phyloP scores from a whole-genome alignment of 2,113 vertebrate genomes.

The Ascaphus truei region DNA sequence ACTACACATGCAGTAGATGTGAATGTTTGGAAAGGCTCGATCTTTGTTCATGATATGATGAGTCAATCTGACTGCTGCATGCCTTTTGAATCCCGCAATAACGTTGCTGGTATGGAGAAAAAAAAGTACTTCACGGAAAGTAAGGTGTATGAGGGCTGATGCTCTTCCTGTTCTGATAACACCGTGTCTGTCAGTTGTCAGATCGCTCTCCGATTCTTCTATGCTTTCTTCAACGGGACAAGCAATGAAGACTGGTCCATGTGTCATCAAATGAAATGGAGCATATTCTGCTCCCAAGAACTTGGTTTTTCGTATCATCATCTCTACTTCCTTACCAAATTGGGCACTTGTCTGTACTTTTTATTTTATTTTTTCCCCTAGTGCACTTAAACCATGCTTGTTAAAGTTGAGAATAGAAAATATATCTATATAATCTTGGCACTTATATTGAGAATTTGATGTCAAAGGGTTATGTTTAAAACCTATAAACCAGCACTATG shows the following conservation, averaged over 20 bases:
- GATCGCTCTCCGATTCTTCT: background rate
- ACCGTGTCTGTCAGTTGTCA: too few species aligned
- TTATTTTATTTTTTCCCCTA: background rate
- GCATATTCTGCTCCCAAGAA: background rate
- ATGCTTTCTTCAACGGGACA: background rate
- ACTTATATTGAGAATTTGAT: background rate
- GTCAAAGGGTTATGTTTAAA: background rate
- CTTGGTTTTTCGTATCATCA: background rate
- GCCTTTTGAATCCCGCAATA: too few species aligned
- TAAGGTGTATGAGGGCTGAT: too few species aligned
- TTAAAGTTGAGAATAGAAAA: too few species aligned
- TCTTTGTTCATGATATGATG: background rate
- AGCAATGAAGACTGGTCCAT: background rate
- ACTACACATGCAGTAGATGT: background rate
- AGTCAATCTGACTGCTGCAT: too few species aligned
- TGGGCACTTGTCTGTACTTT: background rate
- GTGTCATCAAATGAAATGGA: background rate
- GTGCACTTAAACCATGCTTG: background rate
- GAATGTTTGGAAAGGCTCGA: conserved; percentile 8
- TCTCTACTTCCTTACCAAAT: background rate
- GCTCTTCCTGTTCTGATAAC: too few species aligned
- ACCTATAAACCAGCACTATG: too few species aligned
- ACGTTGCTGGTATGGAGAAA: background rate
- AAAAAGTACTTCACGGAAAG: too few species aligned
- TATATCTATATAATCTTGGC: background rate